Base-by-base conservation (phyloP, 1,140 invertebrate genomes). In the Stegodyphus dumicola region DNA sequence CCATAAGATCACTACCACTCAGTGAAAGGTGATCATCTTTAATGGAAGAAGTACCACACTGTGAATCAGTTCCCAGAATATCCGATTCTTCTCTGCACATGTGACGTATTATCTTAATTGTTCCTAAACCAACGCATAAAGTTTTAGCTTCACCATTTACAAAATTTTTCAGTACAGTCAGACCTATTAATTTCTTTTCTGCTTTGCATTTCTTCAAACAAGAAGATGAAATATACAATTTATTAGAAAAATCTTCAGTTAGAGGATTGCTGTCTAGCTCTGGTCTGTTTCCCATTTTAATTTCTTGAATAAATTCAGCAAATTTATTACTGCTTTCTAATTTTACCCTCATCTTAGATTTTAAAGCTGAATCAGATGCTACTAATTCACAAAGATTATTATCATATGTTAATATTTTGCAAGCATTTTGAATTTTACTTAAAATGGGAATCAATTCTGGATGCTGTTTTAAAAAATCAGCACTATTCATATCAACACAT, bases 291-390 rank as follows among this genome's bases (percentile, higher is more conserved):
- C 71, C 51, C 52, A 11, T 10, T 33, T 67, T 64, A 48, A 66
- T 65, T 48, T 75, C 71, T 7, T 74, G 13, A 66, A 83, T 71
- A 9, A 83, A 49, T 10, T 74, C 48, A n/a, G 49, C 17, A 54
- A 83, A 83, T 54, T 64, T 11, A 5, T 10, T 15, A 56, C 80
- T 83, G 10, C 75, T 67, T 66, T 83, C 80, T 13, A 83, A 53
- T 15, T 60, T 74, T 33, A 74, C 1, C n/a, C 48, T 75, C 1
- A 71, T 54, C 11, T 33, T 15, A 11, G 9, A 9, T 60, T 60
- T 75, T 18, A 67, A 51, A 17, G 49, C 15, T 17, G 66, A 65
- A 48, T 71, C 48, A 66, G 74, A 60, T 49, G 66, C 52, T 51
- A 67, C 70, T 7, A 48, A 11, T 17, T 33, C 33, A 54, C 18